These are phyloP conservation scores for Archips xylosteana DNA, from an alignment of 2,888 invertebrate species.

Conservation along the genomic window DNA sequence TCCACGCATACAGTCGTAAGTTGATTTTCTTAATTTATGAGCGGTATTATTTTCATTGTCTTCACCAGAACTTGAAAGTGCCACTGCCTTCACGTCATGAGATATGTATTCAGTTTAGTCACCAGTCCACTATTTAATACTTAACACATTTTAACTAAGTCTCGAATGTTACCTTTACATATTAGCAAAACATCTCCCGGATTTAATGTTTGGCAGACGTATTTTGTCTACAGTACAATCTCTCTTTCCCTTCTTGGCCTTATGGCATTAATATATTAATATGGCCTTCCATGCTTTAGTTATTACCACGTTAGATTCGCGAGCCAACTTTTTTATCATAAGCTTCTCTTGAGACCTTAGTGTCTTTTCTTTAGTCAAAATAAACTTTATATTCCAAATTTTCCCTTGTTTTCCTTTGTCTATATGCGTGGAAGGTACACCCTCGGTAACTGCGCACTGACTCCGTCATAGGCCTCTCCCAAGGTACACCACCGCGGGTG, in stretches of 20 bases:
- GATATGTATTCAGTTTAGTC: neutral
- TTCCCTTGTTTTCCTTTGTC: neutral
- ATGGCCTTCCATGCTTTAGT: neutral
- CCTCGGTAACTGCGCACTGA: slow-evolving; percentile 27
- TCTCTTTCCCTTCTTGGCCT: neutral
- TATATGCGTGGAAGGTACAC: slow-evolving; percentile 17
- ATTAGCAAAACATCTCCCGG: neutral
- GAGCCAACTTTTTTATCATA: neutral
- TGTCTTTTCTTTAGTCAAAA: neutral
- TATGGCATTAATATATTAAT: neutral
- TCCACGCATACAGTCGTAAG: slow-evolving; percentile 19
- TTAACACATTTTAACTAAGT: no score
- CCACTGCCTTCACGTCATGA: no score
- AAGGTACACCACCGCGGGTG: slow-evolving; percentile 42
- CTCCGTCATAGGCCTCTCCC: slow-evolving; percentile 42
- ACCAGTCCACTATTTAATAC: neutral
- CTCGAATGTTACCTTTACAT: neutral
- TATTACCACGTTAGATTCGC: neutral
- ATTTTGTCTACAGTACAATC: neutral
- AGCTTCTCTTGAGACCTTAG: neutral
- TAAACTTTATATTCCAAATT: neutral
- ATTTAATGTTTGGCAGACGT: neutral
- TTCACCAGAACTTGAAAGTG: no score
- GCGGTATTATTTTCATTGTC: no score
- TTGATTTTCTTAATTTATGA: neutral